phyloP scores from a whole-genome alignment of 1,140 invertebrate genomes.

The Tenebrio molitor region DNA sequence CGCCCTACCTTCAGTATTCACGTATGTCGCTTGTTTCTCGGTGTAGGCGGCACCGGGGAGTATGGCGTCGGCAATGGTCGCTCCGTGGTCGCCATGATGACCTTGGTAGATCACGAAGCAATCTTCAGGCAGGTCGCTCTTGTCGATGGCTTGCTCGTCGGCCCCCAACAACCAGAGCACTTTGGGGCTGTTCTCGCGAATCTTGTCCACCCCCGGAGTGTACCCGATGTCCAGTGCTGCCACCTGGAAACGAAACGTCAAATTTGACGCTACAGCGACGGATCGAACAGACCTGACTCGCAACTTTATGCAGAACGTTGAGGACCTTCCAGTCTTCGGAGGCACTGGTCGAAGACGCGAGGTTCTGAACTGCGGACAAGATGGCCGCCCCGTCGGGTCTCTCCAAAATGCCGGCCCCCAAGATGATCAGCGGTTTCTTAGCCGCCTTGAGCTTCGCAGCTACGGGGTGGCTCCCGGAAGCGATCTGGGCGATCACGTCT shows the following conservation, averaged over 20 bases:
- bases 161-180: constrained; percentile 94
- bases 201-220: constrained; percentile 80
- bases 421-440: constrained; percentile 92
- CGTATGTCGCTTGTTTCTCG: constrained; percentile 96
- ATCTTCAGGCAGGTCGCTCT: constrained; percentile 84
- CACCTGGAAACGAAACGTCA: constrained; percentile 65
- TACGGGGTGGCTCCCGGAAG: constrained; percentile 81
- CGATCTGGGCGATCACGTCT: constrained; percentile 80
- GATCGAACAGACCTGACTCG: constrained; percentile 78
- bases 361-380: constrained; percentile 80
- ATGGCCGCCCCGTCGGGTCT: constrained; percentile 84
- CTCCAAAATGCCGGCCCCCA: constrained; percentile 88
- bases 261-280: not conserved
- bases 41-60: constrained; percentile 98
- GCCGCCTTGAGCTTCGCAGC: constrained; percentile 80
- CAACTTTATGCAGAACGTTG: constrained; percentile 92
- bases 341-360: constrained; percentile 72
- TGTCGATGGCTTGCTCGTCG: constrained; percentile 86
- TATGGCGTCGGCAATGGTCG: constrained; percentile 92
- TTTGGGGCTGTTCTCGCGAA: constrained; percentile 80
- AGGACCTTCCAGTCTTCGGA: constrained; percentile 78
- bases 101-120: constrained; percentile 95
- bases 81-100: constrained; percentile 97
- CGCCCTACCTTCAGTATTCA: constrained; percentile 97
- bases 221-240: constrained; percentile 97